These are phyloP conservation scores for Athripsodes cinereus DNA, from an alignment of 2,888 invertebrate genomes.

Conservation along the genomic window DNA sequence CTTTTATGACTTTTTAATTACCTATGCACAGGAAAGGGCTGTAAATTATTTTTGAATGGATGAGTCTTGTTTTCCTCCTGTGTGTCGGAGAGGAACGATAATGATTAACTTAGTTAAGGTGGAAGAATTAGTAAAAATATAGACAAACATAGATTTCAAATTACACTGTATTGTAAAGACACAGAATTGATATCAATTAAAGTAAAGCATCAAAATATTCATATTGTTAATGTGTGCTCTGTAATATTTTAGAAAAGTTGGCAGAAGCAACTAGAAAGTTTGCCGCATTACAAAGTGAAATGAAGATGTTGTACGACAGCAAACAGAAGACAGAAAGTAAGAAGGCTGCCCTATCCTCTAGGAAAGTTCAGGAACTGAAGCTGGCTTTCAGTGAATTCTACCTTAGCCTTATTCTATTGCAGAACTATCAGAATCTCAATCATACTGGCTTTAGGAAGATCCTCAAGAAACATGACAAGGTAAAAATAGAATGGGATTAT, in stretches of 20 bases:
- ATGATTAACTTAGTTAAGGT: too few relatives aligned
- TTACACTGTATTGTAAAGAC: too few relatives aligned
- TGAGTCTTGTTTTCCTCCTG: too few relatives aligned
- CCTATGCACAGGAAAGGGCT: too few relatives aligned
- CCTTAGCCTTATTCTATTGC: slow-evolving; percentile 88
- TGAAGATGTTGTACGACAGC: slow-evolving; percentile 59
- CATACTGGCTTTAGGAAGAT: slow-evolving; percentile 99
- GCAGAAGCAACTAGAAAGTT: slow-evolving; percentile 96
- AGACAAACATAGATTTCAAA: too few relatives aligned
- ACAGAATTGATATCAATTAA: too few relatives aligned
- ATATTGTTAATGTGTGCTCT: not conserved
- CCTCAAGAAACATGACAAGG: slow-evolving; percentile 98
- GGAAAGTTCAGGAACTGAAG: slow-evolving; percentile 88
- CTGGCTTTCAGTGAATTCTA: slow-evolving; percentile 99
- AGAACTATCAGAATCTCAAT: slow-evolving; percentile 98
- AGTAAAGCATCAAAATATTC: too few relatives aligned
- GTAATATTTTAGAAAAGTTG: slow-evolving; percentile 69
- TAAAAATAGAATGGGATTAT: too few relatives aligned
- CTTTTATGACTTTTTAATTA: too few relatives aligned
- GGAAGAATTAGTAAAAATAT: too few relatives aligned
- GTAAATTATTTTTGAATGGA: too few relatives aligned
- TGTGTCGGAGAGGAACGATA: too few relatives aligned
- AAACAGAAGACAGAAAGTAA: slow-evolving; percentile 44
- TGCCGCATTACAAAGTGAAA: slow-evolving; percentile 82
- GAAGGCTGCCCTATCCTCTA: slow-evolving; percentile 56